Percentiles rank a stretch among this genome's conserved stretches.
phyloP scores from a whole-genome alignment of 2,888 invertebrate species.

The Ochropleura leucogaster region DNA sequence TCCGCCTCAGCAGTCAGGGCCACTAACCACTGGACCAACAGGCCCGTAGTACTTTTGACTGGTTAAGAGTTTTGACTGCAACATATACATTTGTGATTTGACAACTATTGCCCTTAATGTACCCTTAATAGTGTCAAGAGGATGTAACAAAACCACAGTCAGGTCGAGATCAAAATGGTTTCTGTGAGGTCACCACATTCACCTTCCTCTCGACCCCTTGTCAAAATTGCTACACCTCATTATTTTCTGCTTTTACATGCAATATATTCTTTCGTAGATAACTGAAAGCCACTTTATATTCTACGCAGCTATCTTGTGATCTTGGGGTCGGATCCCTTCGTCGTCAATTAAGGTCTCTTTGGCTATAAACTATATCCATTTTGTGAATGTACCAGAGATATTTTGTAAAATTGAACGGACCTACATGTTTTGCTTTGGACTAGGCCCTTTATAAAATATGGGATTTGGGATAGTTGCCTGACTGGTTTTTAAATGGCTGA shows the following conservation, averaged over 20 bases:
- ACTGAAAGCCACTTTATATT: conserved; percentile 60
- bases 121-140: too few species aligned
- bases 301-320: conserved; percentile 50
- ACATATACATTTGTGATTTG: too few species aligned
- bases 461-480: background rate
- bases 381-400: conserved; percentile 42
- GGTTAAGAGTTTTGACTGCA: too few species aligned
- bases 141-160: too few species aligned
- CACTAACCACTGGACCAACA: too few species aligned
- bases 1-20: too few species aligned
- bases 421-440: conserved; percentile 23
- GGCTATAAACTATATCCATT: conserved; percentile 59
- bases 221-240: conserved; percentile 7
- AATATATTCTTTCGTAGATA: conserved; percentile 41
- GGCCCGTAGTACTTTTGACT: too few species aligned
- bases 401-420: conserved; percentile 36
- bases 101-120: too few species aligned
- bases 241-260: conserved; percentile 19
- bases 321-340: conserved; percentile 48
- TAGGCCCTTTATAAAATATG: conserved; percentile 33
- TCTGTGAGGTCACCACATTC: background rate
- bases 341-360: conserved; percentile 60
- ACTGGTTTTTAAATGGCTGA: conserved; percentile 25
- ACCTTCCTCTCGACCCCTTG: background rate
- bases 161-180: too few species aligned